Percentiles rank a stretch among this genome's conserved stretches.
Evolutionary conservation across 2,888 invertebrate species (phyloP).

Genomic region (Cybosia mesomella): DNA sequence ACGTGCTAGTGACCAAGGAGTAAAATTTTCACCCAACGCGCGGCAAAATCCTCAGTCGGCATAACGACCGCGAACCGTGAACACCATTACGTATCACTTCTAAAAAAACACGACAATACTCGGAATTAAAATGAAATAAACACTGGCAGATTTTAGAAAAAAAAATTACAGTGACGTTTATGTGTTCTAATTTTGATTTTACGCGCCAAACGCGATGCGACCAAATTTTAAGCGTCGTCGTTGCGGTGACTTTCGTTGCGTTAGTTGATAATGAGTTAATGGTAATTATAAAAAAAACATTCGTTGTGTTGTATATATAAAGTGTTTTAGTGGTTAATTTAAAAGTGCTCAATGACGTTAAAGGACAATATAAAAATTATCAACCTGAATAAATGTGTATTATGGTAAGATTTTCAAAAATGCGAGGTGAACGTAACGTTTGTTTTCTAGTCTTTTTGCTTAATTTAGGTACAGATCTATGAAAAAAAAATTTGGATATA

Average conservation of each 20-base stretch:
- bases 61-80: constrained; percentile 70
- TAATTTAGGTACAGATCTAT: background rate
- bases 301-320: constrained; percentile 35
- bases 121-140: constrained; percentile 61
- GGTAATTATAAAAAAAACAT: constrained; percentile 40
- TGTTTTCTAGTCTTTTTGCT: constrained; percentile 26
- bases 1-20: constrained; percentile 76
- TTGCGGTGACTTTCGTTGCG: constrained; percentile 36
- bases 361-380: background rate
- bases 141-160: constrained; percentile 58
- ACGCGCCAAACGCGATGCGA: constrained; percentile 64
- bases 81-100: constrained; percentile 60
- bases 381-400: constrained; percentile 23
- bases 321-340: constrained; percentile 32
- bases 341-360: constrained; percentile 45
- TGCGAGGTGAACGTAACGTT: constrained; percentile 47
- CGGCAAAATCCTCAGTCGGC: constrained; percentile 76
- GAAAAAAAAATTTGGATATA: no score
- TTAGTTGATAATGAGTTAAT: constrained; percentile 54
- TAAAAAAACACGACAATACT: constrained; percentile 49
- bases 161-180: constrained; percentile 64
- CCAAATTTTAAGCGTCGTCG: constrained; percentile 47
- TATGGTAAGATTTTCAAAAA: constrained; percentile 56
- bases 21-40: constrained; percentile 59
- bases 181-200: constrained; percentile 69